A percentile compares a stretch with the other conserved stretches of the same genome.
These are phyloP conservation scores for Protula sp. DNA, from an alignment of 2,888 invertebrate species.

Conservation along the genomic window DNA sequence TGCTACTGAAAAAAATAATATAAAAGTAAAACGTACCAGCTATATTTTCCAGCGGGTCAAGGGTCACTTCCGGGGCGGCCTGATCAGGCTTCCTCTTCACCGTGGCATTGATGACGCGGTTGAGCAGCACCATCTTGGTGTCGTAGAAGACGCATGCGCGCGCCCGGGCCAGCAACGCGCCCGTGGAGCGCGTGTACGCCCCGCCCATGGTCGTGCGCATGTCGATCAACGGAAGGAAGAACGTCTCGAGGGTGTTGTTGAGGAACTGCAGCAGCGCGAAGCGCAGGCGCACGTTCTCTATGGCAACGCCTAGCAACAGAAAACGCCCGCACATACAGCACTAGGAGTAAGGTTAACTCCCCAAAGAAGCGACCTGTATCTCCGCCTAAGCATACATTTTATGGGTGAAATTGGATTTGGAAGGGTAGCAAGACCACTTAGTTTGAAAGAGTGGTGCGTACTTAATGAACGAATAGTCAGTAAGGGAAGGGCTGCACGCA, in stretches of 20 bases:
- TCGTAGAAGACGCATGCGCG: conserved; percentile 45
- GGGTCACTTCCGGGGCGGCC: conserved; percentile 49
- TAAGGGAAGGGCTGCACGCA: too few species aligned
- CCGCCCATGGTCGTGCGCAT: conserved; percentile 36
- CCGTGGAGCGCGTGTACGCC: conserved; percentile 40
- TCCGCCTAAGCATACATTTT: too few species aligned
- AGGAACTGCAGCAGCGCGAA: conserved; percentile 47
- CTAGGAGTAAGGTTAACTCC: too few species aligned
- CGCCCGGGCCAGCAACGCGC: conserved; percentile 32
- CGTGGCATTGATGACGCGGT: conserved; percentile 47
- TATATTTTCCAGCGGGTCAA: conserved; percentile 50
- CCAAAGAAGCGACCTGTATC: too few species aligned
- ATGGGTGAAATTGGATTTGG: too few species aligned
- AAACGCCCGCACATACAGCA: too few species aligned
- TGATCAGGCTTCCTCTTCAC: conserved; percentile 49
- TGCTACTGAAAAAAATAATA: background rate
- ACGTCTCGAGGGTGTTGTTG: conserved; percentile 45
- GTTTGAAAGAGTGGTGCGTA: too few species aligned
- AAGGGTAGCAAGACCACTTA: too few species aligned
- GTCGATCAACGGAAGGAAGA: conserved; percentile 48
- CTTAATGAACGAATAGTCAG: too few species aligned
- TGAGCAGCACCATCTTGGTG: conserved; percentile 43
- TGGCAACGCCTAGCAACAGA: conserved; percentile 36
- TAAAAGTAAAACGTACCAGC: conserved; percentile 29
- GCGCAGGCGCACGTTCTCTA: conserved; percentile 44